Conservation (phyloP, 2,797 vertebrate species). For the Pempheris klunzingeri region DNA sequence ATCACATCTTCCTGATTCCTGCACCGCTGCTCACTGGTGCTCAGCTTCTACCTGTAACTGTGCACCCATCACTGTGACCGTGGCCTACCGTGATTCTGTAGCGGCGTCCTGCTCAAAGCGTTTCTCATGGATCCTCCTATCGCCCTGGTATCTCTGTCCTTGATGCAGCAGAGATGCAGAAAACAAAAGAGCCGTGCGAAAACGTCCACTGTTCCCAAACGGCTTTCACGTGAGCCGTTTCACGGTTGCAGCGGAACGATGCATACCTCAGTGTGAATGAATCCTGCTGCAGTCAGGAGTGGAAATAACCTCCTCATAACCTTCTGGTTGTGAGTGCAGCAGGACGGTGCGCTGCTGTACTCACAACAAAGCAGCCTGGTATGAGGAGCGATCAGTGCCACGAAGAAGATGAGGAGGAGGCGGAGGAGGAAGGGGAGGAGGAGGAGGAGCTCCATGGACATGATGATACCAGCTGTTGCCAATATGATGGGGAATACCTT, state of each 20-base stretch:
- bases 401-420: no score
- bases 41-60: slow-evolving; percentile 23
- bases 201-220: neutral
- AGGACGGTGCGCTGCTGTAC: slow-evolving; percentile 31
- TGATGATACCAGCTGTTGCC: neutral
- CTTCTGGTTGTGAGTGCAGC: slow-evolving; percentile 65
- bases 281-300: slow-evolving; percentile 49
- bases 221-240: neutral
- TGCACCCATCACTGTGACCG: slow-evolving; percentile 6
- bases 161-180: slow-evolving; percentile 51
- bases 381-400: slow-evolving; percentile 64
- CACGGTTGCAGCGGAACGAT: slow-evolving; percentile 1
- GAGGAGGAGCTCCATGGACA: slow-evolving; percentile 44
- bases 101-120: slow-evolving; percentile 38
- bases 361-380: slow-evolving; percentile 58
- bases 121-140: slow-evolving; percentile 60
- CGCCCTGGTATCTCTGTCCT: slow-evolving; percentile 53
- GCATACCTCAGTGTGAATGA: slow-evolving; percentile 6
- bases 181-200: slow-evolving; percentile 60
- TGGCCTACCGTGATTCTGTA: slow-evolving; percentile 73
- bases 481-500: neutral
- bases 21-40: neutral
- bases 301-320: slow-evolving; percentile 77
- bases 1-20: neutral
- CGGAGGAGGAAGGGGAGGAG: slow-evolving; percentile 29